A percentile compares a stretch with the other conserved stretches of the same genome.
Evolutionary conservation across 1,140 invertebrate species (phyloP).

Genomic region (Papilio helenus): DNA sequence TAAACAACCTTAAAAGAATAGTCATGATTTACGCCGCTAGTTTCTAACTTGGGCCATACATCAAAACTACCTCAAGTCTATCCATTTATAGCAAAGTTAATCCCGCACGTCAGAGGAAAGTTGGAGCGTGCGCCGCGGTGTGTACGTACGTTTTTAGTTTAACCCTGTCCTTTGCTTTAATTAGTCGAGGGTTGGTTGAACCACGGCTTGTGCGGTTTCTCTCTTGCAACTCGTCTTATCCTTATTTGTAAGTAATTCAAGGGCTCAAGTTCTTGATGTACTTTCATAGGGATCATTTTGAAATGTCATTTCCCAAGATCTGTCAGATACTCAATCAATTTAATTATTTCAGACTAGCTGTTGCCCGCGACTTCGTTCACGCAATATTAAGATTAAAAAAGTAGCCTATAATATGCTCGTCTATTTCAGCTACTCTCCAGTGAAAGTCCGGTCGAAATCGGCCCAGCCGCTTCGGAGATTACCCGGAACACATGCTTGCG

Average conservation of each 20-base stretch:
- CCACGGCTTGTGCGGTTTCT: slow-evolving; percentile 43
- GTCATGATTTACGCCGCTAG: neutral
- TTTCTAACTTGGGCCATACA: slow-evolving; percentile 42
- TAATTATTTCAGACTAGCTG: too few species aligned
- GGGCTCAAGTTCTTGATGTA: slow-evolving; percentile 1
- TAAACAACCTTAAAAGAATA: neutral
- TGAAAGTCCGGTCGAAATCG: too few species aligned
- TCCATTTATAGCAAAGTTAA: slow-evolving; percentile 59
- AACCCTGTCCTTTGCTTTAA: slow-evolving; percentile 49
- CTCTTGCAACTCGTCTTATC: slow-evolving; percentile 41
- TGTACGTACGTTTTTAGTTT: slow-evolving; percentile 55
- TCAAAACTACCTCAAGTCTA: slow-evolving; percentile 50
- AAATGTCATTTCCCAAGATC: neutral
- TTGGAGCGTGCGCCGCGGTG: slow-evolving; percentile 48
- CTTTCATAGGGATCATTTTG: neutral
- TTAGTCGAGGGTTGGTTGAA: slow-evolving; percentile 52
- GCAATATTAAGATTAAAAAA: too few species aligned
- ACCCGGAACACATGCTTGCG: too few species aligned
- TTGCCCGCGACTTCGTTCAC: too few species aligned
- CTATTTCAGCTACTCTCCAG: too few species aligned
- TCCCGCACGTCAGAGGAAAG: slow-evolving; percentile 52
- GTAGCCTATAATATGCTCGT: too few species aligned
- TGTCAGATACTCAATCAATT: too few species aligned
- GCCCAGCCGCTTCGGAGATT: too few species aligned
- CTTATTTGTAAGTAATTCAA: slow-evolving; percentile 25